phyloP scores from a whole-genome alignment of 1,140 invertebrate species.

The Drosophila ohnishii region DNA sequence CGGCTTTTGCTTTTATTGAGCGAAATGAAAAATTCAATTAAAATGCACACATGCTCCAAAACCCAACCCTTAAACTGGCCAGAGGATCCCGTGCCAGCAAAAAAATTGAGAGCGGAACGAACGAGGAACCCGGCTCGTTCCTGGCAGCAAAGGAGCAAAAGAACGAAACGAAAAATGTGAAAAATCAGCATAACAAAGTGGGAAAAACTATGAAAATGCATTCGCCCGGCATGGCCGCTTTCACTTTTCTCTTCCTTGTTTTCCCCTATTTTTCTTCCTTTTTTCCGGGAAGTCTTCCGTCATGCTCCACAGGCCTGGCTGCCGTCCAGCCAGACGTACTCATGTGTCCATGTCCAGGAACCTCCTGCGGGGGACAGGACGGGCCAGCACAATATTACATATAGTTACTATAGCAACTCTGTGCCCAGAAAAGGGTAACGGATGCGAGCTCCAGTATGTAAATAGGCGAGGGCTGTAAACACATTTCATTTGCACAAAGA shows the following conservation, averaged over 20 bases:
- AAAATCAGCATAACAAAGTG: conserved; percentile 76
- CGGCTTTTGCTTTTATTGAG: conserved; percentile 73
- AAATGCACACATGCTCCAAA: conserved; percentile 65
- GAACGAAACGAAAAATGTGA: conserved; percentile 50
- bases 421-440: not conserved
- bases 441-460: conserved; percentile 28
- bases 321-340: conserved; percentile 45
- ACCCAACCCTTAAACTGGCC: conserved; percentile 23
- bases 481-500: conserved; percentile 51
- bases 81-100: conserved; percentile 44
- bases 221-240: conserved; percentile 48
- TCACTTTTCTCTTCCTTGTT: conserved; percentile 26
- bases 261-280: not conserved
- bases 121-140: conserved; percentile 24
- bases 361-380: conserved; percentile 2
- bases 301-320: conserved; percentile 48
- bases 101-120: conserved; percentile 68
- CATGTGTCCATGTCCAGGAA: conserved; percentile 24
- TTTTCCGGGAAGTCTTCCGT: conserved; percentile 16
- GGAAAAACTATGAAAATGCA: conserved; percentile 68
- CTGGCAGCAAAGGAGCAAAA: conserved; percentile 24
- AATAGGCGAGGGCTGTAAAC: conserved; percentile 41
- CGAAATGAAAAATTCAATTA: conserved; percentile 80
- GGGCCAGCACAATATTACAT: conserved; percentile 46
- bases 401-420: conserved; percentile 3